Percentiles rank a stretch among this genome's conserved stretches.
phyloP scores from a whole-genome alignment of 2,113 vertebrate genomes.

The Rhea americana region DNA sequence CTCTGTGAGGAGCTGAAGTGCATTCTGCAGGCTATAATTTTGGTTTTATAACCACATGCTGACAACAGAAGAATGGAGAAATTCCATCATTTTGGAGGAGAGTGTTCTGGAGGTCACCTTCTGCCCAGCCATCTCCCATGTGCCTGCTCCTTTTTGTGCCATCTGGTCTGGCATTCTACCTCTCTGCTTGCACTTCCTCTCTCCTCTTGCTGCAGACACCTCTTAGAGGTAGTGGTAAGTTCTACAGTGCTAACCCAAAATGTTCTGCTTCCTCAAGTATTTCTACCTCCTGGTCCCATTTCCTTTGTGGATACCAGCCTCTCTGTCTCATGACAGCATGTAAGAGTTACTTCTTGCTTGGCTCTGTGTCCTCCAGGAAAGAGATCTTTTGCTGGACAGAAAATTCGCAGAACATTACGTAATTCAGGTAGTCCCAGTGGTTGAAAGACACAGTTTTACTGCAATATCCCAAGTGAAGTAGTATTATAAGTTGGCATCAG shows the following conservation, averaged over 20 bases:
- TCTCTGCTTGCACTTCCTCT: background rate
- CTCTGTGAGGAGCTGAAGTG: fast-evolving
- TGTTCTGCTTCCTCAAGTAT: background rate
- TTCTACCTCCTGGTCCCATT: background rate
- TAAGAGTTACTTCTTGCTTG: background rate
- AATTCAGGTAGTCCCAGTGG: background rate
- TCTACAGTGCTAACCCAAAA: background rate
- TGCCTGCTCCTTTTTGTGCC: background rate
- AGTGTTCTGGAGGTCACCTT: background rate
- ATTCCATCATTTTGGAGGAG: background rate
- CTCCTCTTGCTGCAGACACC: background rate
- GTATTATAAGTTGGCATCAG: background rate
- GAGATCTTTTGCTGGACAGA: background rate
- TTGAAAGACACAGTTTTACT: background rate
- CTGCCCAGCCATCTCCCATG: background rate
- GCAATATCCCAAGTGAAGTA: fast-evolving
- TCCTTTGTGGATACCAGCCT: background rate
- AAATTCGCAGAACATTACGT: background rate
- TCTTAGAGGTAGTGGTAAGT: background rate
- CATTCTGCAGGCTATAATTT: background rate
- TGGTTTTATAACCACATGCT: background rate
- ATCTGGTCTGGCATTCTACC: background rate
- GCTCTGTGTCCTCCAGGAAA: background rate
- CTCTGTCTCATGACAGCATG: background rate
- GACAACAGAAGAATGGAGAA: background rate